phyloP scores from a whole-genome alignment of 2,113 vertebrate species.

The Bambusicola thoracicus region DNA sequence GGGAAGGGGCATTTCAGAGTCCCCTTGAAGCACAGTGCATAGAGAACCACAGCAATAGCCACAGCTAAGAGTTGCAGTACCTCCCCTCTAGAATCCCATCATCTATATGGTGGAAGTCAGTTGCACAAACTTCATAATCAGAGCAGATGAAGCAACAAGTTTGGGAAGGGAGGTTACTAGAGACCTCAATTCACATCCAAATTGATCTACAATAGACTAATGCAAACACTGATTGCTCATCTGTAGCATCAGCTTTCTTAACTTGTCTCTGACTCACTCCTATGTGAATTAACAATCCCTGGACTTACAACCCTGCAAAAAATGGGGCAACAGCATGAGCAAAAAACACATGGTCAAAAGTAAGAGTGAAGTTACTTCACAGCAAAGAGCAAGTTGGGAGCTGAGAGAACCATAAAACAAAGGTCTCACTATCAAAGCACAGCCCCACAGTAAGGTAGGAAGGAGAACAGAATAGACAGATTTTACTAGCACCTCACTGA shows the following conservation, averaged over 20 bases:
- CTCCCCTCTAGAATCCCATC: not conserved
- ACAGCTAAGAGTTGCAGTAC: fast-evolving
- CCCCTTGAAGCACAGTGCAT: not conserved
- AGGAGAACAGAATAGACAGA: fast-evolving
- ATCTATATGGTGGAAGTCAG: fast-evolving
- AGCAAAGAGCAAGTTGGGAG: not conserved
- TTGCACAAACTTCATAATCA: fast-evolving
- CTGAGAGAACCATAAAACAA: not conserved
- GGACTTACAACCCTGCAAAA: not conserved
- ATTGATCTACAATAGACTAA: not conserved
- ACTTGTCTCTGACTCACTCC: not conserved
- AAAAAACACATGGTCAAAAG: not conserved
- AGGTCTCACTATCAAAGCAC: fast-evolving
- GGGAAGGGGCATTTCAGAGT: not conserved
- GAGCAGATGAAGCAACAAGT: fast-evolving
- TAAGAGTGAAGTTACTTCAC: fast-evolving
- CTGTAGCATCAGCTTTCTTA: fast-evolving
- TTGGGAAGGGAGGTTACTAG: fast-evolving
- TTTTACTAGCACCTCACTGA: not conserved
- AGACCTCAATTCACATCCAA: not conserved
- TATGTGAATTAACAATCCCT: not conserved
- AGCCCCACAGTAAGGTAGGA: fast-evolving
- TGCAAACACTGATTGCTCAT: fast-evolving
- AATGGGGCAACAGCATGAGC: not conserved
- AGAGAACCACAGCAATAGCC: not conserved